Evolutionary conservation across 2,797 vertebrate genomes (phyloP).

Genomic region (Enteromius viviparus): DNA sequence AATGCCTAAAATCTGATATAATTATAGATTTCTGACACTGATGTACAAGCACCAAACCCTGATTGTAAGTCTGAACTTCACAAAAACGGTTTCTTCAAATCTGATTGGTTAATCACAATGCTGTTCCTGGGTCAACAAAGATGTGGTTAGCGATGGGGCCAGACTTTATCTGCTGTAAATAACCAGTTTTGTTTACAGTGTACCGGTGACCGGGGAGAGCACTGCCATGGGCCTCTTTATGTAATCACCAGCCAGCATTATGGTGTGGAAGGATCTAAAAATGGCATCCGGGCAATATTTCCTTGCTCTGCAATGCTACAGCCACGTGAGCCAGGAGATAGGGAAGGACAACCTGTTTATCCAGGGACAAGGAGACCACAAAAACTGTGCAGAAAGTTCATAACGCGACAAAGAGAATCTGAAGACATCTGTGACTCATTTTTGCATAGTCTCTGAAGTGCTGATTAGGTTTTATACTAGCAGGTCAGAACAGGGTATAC

Average conservation of each 20-base stretch:
- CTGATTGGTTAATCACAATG: too few species aligned
- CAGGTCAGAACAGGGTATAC: not conserved
- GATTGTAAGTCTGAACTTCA: too few species aligned
- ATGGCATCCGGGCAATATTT: constrained; percentile 53
- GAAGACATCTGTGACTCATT: constrained; percentile 32
- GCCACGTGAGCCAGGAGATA: constrained; percentile 57
- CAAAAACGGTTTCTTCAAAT: too few species aligned
- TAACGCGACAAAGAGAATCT: not conserved
- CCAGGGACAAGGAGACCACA: constrained; percentile 16
- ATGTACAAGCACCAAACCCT: too few species aligned
- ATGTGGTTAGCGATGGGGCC: too few species aligned
- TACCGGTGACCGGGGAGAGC: not conserved
- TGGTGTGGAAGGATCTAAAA: constrained; percentile 56
- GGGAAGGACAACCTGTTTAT: constrained; percentile 33
- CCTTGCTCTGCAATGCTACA: constrained; percentile 15
- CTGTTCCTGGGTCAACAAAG: too few species aligned
- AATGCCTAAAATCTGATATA: too few species aligned
- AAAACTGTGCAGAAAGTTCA: constrained; percentile 52
- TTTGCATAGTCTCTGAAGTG: constrained; percentile 41
- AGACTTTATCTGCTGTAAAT: not conserved
- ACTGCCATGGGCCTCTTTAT: constrained; percentile 52
- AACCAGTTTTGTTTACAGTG: constrained; percentile 9
- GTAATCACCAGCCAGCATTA: constrained; percentile 35
- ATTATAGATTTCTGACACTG: too few species aligned
- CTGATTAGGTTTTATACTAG: constrained; percentile 35